phyloP scores from a whole-genome alignment of 2,797 vertebrate species.

The Microchirus variegatus region DNA sequence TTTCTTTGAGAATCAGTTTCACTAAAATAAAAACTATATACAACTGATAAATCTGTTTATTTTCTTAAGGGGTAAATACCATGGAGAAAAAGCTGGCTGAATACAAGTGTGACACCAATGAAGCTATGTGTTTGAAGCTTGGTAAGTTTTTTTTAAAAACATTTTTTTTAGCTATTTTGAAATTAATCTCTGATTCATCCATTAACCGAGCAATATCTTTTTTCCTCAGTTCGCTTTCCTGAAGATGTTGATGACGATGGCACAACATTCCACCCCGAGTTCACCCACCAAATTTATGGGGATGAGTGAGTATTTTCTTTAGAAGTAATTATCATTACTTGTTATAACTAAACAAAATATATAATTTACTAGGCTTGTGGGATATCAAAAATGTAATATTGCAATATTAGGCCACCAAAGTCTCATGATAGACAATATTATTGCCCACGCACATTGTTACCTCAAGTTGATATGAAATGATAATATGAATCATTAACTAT shows the following conservation, averaged over 20 bases:
- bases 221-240: conserved; percentile 87
- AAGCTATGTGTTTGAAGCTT: conserved; percentile 94
- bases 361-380: no score
- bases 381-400: no score
- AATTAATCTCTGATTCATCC: background rate
- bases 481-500: no score
- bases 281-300: conserved; percentile 95
- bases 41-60: conserved; percentile 5
- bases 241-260: conserved; percentile 96
- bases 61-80: conserved; percentile 84
- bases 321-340: background rate
- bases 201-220: background rate
- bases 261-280: conserved; percentile 95
- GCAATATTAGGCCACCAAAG: no score
- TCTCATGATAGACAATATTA: no score
- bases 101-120: conserved; percentile 98
- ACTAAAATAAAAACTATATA: background rate
- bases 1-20: background rate
- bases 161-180: background rate
- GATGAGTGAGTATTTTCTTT: conserved; percentile 90
- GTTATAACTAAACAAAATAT: background rate
- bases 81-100: conserved; percentile 98
- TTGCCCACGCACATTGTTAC: no score
- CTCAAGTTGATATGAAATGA: no score
- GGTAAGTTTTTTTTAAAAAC: conserved; percentile 81